Base-by-base conservation (phyloP, 1,140 invertebrate genomes). In the Meloidogyne exigua region DNA sequence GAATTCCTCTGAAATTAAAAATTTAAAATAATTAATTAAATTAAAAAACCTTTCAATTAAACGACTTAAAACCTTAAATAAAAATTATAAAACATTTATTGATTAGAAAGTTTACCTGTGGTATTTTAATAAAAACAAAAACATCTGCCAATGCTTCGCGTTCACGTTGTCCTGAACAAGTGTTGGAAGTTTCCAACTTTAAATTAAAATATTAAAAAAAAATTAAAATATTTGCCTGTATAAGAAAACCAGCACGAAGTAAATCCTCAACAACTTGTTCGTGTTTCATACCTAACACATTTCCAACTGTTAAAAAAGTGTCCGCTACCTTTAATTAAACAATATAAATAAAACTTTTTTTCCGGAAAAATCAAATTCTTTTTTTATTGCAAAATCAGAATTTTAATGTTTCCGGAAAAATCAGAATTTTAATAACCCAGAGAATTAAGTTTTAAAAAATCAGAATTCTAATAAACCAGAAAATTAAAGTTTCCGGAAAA, bases 221-320 rank as follows among this genome's bases (percentile, higher is more conserved):
- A 28, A 26, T 69, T 69, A 13, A 49, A 69, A 36, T 0, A 71
- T 15, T 15, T 32, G 68, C 76, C 69, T 79, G 77, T 15, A 79
- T 79, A 7, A 79, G 49, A 28, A 79, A 79, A 49, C 77, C 79
- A 28, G 77, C 64, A 23, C 77, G 77, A n/a, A 79, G 77, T 32
- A 79, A 25, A 68, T 79, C 77, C 21, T 66, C 32, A 49, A 79
- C 68, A 49, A 79, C 80, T 42, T 79, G 76, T 23, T 66, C 62
- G n/a, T 68, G 64, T 49, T 64, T 11, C 68, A 79, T 79, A 15
- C 69, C 68, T 13, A 79, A 57, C 15, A 73, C 28, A 44, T 76
- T 23, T 18, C 77, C 75, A 9, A 79, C 39, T 4, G 69, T 62
- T 26, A 79, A 75, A 68, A 79, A 79, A 3, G 77, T 49, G 21